A percentile compares a stretch with the other conserved stretches of the same genome.
Conservation (phyloP, 2,113 vertebrate genomes). For the Gambusia affinis region DNA sequence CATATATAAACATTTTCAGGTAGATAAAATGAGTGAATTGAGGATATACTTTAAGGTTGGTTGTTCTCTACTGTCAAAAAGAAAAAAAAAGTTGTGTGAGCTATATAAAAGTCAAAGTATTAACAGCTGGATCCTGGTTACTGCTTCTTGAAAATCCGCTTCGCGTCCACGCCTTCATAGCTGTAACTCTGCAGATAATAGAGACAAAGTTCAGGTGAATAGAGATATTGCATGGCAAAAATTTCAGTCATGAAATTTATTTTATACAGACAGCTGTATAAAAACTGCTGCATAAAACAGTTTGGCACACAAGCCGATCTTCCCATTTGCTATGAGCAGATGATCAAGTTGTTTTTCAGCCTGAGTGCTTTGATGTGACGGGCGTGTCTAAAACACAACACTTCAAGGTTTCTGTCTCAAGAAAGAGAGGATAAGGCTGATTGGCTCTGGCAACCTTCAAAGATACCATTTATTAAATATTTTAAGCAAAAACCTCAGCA, state of each 20-base stretch:
- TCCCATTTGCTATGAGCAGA: too few relatives aligned
- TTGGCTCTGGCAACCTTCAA: neutral
- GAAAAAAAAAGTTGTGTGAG: neutral
- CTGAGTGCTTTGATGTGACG: neutral
- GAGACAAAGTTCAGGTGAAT: neutral
- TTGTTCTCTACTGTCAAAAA: slow-evolving; percentile 3
- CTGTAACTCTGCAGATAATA: slow-evolving; percentile 79
- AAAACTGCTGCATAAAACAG: too few relatives aligned
- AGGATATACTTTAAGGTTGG: slow-evolving; percentile 4
- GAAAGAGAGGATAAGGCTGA: neutral
- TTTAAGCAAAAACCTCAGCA: too few relatives aligned
- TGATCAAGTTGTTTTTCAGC: too few relatives aligned
- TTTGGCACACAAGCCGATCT: too few relatives aligned
- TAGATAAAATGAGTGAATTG: slow-evolving; percentile 14
- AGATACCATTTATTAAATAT: too few relatives aligned
- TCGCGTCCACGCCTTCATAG: slow-evolving; percentile 90
- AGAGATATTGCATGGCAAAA: neutral
- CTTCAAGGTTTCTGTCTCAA: neutral
- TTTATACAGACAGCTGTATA: too few relatives aligned
- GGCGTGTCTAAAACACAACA: neutral
- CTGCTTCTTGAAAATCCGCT: slow-evolving; percentile 89
- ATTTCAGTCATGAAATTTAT: neutral
- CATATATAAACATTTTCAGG: slow-evolving; percentile 18
- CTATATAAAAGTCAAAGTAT: slow-evolving; percentile 41
- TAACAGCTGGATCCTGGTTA: slow-evolving; percentile 63